Conservation (phyloP, 2,113 vertebrate genomes). For the Lophotis ruficrista region DNA sequence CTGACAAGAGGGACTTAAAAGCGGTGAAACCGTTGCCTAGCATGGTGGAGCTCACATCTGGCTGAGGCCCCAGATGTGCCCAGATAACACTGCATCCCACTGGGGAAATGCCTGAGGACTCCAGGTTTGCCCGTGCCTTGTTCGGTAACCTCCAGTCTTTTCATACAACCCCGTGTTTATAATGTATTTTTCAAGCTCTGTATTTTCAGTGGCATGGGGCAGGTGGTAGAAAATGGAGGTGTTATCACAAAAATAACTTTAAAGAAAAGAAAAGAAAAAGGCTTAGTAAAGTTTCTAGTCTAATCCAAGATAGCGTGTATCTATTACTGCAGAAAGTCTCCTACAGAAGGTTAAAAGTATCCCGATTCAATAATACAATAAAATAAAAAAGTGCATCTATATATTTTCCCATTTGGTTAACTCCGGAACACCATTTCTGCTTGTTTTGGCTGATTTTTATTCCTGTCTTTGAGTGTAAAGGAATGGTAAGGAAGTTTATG, state of each 20-base stretch:
- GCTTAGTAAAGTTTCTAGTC: not conserved
- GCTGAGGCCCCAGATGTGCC: not conserved
- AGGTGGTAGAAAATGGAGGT: not conserved
- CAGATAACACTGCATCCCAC: not conserved
- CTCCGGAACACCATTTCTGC: slow-evolving; percentile 23
- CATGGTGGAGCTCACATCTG: not conserved
- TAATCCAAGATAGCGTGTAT: not conserved
- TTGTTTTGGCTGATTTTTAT: slow-evolving; percentile 59
- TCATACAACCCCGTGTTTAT: not conserved
- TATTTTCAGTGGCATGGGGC: not conserved
- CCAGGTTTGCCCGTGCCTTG: not conserved
- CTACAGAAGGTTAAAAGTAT: slow-evolving; percentile 5
- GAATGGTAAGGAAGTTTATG: slow-evolving; percentile 60
- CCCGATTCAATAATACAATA: not conserved
- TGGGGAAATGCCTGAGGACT: not conserved
- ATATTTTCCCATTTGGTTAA: slow-evolving; percentile 45
- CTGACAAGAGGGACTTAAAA: slow-evolving; percentile 19
- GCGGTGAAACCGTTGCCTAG: not conserved
- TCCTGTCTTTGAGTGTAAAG: slow-evolving; percentile 60
- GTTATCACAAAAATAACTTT: not conserved
- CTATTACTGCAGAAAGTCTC: not conserved
- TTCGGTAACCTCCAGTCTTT: not conserved
- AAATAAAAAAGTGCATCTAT: slow-evolving; percentile 11
- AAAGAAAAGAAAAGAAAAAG: not conserved
- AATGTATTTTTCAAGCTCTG: not conserved